Evolutionary conservation across 2,888 invertebrate genomes (phyloP).

Genomic region (Phlogophora meticulosa): DNA sequence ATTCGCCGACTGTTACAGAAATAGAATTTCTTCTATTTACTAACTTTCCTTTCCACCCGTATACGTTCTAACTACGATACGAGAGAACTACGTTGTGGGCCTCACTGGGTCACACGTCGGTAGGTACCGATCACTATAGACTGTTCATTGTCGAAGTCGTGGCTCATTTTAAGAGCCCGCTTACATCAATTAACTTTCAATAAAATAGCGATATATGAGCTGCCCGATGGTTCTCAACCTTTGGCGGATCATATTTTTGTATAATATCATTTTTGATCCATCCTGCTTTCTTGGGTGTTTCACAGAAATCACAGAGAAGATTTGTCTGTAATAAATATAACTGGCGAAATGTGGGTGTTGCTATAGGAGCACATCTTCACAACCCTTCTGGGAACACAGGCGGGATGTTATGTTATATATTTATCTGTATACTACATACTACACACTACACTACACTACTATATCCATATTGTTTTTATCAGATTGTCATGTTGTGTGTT

Average conservation of each 20-base stretch:
- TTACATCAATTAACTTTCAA: conserved; percentile 82
- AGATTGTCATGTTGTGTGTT: not conserved
- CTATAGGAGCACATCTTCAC: too few relatives aligned
- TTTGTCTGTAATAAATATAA: not conserved
- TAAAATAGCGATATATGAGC: conserved; percentile 73
- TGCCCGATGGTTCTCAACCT: conserved; percentile 55
- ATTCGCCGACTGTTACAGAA: conserved; percentile 36
- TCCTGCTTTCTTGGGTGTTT: not conserved
- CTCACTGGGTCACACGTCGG: conserved; percentile 45
- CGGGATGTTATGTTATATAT: too few relatives aligned
- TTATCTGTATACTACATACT: too few relatives aligned
- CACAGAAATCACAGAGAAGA: not conserved
- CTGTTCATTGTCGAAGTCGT: conserved; percentile 66
- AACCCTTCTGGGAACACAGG: too few relatives aligned
- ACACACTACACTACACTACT: too few relatives aligned
- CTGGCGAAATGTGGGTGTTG: too few relatives aligned
- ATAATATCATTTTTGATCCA: not conserved
- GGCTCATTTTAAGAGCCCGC: conserved; percentile 77
- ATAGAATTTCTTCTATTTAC: conserved; percentile 51
- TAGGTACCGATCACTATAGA: conserved; percentile 43
- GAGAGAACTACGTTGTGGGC: conserved; percentile 27
- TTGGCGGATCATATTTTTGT: conserved; percentile 23
- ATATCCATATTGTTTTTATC: not conserved
- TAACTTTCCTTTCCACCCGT: conserved; percentile 40
- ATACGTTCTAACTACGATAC: conserved; percentile 38